Evolutionary conservation across 2,888 invertebrate species (phyloP).

Genomic region (Yponomeuta plumbellus): DNA sequence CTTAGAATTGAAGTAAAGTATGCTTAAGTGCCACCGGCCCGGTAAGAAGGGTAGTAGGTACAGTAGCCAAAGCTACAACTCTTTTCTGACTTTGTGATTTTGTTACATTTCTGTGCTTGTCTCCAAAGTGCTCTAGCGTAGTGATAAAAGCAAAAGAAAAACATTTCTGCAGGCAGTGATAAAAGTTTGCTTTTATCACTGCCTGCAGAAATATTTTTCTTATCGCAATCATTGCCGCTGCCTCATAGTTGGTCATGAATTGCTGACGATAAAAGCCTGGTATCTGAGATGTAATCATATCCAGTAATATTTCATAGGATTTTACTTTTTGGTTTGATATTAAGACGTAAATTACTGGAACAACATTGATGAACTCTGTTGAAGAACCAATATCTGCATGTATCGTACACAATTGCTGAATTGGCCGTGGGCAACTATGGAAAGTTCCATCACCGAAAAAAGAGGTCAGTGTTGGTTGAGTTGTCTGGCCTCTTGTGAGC

Average conservation of each 20-base stretch:
- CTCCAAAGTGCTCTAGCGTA: too few relatives aligned
- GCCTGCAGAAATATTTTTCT: too few relatives aligned
- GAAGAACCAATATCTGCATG: constrained; percentile 8
- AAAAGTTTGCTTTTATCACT: too few relatives aligned
- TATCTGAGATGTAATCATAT: neutral
- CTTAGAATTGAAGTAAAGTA: too few relatives aligned
- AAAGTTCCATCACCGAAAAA: constrained; percentile 14
- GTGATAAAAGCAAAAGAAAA: too few relatives aligned
- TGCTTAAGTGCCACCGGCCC: too few relatives aligned
- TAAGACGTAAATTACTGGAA: neutral
- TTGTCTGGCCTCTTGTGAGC: constrained; percentile 18
- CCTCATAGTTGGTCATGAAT: neutral
- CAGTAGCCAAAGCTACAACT: neutral
- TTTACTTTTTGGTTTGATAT: neutral
- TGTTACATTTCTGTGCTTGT: neutral
- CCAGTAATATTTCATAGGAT: neutral
- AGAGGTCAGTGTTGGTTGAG: neutral
- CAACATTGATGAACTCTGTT: neutral
- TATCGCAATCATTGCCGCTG: too few relatives aligned
- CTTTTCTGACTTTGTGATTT: neutral
- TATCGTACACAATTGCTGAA: constrained; percentile 8
- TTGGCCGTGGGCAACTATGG: neutral
- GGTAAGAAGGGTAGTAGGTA: neutral
- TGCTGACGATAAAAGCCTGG: neutral
- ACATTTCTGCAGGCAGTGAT: too few relatives aligned